Evolutionary conservation across 2,888 invertebrate genomes (phyloP).

Genomic region (Sesia bembeciformis): DNA sequence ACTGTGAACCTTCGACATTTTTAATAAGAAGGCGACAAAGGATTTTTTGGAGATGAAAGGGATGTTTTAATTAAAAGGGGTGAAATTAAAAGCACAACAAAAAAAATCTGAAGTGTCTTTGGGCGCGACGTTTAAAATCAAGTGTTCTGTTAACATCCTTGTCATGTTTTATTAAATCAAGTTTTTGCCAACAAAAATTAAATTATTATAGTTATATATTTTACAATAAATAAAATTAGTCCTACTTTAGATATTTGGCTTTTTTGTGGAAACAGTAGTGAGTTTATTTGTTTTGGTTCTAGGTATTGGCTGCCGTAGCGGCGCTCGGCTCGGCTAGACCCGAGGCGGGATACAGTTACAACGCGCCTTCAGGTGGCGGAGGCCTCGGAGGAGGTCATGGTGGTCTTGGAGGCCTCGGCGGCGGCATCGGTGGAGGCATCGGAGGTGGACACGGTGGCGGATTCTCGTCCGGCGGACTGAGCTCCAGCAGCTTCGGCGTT

Average conservation of each 20-base stretch:
- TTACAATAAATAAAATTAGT: too few relatives aligned
- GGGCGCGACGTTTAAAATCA: too few relatives aligned
- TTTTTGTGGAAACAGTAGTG: not conserved
- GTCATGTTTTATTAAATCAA: too few relatives aligned
- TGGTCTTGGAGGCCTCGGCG: slow-evolving; percentile 19
- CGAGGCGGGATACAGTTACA: slow-evolving; percentile 77
- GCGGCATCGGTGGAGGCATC: slow-evolving; percentile 38
- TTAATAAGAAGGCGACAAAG: too few relatives aligned
- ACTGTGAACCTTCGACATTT: not conserved
- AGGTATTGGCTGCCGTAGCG: slow-evolving; percentile 72
- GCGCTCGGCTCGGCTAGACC: slow-evolving; percentile 74
- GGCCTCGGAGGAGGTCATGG: slow-evolving; percentile 29
- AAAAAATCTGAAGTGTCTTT: too few relatives aligned
- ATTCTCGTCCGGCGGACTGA: slow-evolving; percentile 27
- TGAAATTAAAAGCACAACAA: too few relatives aligned
- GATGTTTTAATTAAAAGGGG: too few relatives aligned
- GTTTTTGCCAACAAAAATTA: too few relatives aligned
- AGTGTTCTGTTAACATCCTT: too few relatives aligned
- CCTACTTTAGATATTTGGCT: too few relatives aligned
- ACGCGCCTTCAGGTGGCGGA: slow-evolving; percentile 55
- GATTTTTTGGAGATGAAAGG: too few relatives aligned
- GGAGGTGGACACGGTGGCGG: slow-evolving; percentile 40
- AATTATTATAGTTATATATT: too few relatives aligned
- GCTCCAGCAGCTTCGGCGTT: slow-evolving; percentile 27
- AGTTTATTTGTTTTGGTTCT: slow-evolving; percentile 22